A percentile compares a stretch with the other conserved stretches of the same genome.
phyloP scores from a whole-genome alignment of 2,113 vertebrate species.

The Speoplatyrhinus poulsoni region DNA sequence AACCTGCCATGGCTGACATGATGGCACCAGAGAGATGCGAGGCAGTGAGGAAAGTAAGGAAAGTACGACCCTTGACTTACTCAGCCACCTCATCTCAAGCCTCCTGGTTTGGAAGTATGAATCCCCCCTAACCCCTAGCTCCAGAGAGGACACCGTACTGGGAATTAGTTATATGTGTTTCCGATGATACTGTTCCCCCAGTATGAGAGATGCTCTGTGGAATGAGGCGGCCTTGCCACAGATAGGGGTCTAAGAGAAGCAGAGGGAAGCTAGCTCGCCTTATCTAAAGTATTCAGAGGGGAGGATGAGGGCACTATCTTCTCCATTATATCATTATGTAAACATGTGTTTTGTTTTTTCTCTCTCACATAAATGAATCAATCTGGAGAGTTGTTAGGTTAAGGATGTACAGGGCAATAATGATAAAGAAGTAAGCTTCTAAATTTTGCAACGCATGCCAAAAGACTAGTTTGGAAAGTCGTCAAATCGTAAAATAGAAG shows the following conservation, averaged over 20 bases:
- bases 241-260: constrained; percentile 48
- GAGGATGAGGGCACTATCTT: constrained; percentile 68
- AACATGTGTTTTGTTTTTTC: constrained; percentile 67
- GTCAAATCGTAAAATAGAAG: too few species aligned
- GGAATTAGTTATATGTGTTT: constrained; percentile 59
- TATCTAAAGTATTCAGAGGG: constrained; percentile 75
- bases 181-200: constrained; percentile 59
- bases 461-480: too few species aligned
- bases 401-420: constrained; percentile 52
- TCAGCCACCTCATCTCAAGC: constrained; percentile 52
- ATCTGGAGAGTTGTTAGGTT: constrained; percentile 70
- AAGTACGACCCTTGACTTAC: constrained; percentile 27
- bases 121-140: constrained; percentile 43
- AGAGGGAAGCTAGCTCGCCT: constrained; percentile 53
- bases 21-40: constrained; percentile 36
- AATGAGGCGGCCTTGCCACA: constrained; percentile 58
- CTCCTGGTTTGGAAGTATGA: constrained; percentile 18
- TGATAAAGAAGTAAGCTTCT: constrained; percentile 59
- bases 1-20: constrained; percentile 54
- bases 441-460: constrained; percentile 8
- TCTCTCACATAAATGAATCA: constrained; percentile 61
- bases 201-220: constrained; percentile 62
- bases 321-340: constrained; percentile 74
- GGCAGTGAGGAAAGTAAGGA: constrained; percentile 46
- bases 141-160: constrained; percentile 39